Conservation (phyloP, 2,888 invertebrate genomes). For the Dryobotodes eremita region DNA sequence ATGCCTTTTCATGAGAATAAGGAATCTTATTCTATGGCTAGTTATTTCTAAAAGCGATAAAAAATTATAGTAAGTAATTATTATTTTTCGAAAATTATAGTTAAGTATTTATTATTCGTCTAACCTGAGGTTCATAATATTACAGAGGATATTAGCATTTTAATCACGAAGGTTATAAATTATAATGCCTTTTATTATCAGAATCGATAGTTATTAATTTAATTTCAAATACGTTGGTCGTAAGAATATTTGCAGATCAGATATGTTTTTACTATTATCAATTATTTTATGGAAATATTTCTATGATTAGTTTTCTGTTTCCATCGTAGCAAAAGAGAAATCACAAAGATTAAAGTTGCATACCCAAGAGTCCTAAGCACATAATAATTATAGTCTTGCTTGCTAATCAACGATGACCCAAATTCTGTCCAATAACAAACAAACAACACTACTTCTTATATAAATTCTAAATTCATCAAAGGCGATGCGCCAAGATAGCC, state of each 20-base stretch:
- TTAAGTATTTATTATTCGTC: background rate
- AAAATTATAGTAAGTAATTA: background rate
- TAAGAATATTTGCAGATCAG: background rate
- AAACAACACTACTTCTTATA: background rate
- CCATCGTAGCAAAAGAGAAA: background rate
- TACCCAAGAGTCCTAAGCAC: background rate
- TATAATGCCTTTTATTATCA: constrained; percentile 10
- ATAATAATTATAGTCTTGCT: background rate
- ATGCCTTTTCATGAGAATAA: background rate
- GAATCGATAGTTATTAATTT: constrained; percentile 5
- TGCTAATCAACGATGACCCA: background rate
- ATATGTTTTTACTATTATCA: constrained; percentile 3
- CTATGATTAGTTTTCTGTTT: background rate
- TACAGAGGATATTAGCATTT: constrained; percentile 16
- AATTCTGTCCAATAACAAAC: background rate
- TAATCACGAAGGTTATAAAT: background rate
- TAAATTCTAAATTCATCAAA: background rate
- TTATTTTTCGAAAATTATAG: background rate
- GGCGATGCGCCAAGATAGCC: no score
- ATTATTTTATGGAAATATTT: constrained; percentile 2
- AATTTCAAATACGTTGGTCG: constrained; percentile 16
- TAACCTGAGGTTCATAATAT: background rate
- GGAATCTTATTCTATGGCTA: background rate
- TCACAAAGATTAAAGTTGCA: background rate
- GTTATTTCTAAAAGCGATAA: background rate